Base-by-base conservation (phyloP, 92 coral and sea anemone genomes). In the Heliopora coerulea region DNA sequence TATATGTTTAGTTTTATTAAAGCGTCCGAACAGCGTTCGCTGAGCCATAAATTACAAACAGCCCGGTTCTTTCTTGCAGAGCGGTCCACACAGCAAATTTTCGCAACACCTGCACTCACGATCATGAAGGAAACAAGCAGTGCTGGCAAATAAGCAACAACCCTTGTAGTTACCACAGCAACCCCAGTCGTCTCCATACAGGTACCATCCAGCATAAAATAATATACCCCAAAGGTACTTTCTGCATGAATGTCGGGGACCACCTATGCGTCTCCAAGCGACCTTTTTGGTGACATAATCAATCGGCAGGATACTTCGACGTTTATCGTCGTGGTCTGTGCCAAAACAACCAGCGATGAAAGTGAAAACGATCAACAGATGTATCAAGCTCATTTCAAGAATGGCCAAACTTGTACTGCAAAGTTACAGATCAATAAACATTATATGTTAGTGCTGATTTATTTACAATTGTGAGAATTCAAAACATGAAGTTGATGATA, bases 81-180 rank as follows among this genome's bases (percentile, higher is more conserved):
- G 14, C 12, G 37, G 37, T 12, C 64, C 64, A 58, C 64, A 58
- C 37, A 58, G 17, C 0, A 58, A 33, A 15, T 27, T 33, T 19
- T 58, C 35, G 37, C 64, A 58, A 15, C 64, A 58, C 4, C 5
- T 24, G 37, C 64, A 58, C 32, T 4, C 15, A 4, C 32, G 34
- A 27, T 58, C 64, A 58, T 58, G 64, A 29, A 29, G 37, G 28
- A 11, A 58, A 19, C 64, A 58, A 58, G 37, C 32, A 8, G 64
- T 23, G 4, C 37, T 27, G 3, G 64, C 64, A 25, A 27, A 28
- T 11, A 58, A 0, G 11, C 64, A 58, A 20, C 64, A 58, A 1
- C 35, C 37, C 8, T 12, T 33, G 19, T 58, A 58, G 37, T 58
- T 58, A 33, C 64, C 21, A 28, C 64, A 58, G 20, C 64, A 58